phyloP scores from a whole-genome alignment of 2,888 invertebrate species.

The Lithophane semibrunnea region DNA sequence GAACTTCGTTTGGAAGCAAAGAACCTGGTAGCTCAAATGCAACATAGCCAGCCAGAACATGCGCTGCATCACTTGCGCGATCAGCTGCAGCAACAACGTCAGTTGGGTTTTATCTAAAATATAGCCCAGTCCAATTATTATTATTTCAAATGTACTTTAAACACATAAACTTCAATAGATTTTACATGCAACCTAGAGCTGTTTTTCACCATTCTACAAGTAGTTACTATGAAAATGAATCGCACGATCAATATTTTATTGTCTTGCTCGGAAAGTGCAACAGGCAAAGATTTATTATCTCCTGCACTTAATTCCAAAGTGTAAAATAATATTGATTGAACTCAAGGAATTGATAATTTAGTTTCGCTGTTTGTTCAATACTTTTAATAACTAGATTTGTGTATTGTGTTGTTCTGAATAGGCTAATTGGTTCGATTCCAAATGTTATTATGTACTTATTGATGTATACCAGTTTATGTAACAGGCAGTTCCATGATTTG shows the following conservation, averaged over 20 bases:
- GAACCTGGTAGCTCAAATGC: constrained; percentile 97
- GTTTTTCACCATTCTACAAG: constrained; percentile 6
- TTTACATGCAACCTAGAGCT: constrained; percentile 5
- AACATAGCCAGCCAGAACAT: constrained; percentile 92
- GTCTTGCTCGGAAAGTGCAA: not conserved
- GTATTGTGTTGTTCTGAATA: constrained; percentile 21
- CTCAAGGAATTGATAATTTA: constrained; percentile 3
- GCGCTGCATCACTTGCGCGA: constrained; percentile 85
- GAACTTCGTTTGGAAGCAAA: constrained; percentile 94
- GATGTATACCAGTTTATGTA: not conserved
- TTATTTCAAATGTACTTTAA: constrained; percentile 19
- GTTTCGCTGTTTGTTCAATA: constrained; percentile 5
- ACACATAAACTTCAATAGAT: constrained; percentile 16
- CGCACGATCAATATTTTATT: constrained; percentile 3
- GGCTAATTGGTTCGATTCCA: constrained; percentile 13
- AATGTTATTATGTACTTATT: constrained; percentile 43
- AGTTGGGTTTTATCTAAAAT: constrained; percentile 64
- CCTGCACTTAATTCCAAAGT: constrained; percentile 17
- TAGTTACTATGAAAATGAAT: not conserved
- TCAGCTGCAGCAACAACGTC: constrained; percentile 85
- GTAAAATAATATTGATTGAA: constrained; percentile 10
- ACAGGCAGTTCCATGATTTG: constrained; percentile 11
- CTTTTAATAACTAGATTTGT: constrained; percentile 3
- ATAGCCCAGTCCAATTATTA: not conserved
- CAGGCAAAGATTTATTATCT: not conserved